A percentile compares a stretch with the other conserved stretches of the same genome.
phyloP scores from a whole-genome alignment of 2,113 vertebrate genomes.

The Aptenodytes forsteri region DNA sequence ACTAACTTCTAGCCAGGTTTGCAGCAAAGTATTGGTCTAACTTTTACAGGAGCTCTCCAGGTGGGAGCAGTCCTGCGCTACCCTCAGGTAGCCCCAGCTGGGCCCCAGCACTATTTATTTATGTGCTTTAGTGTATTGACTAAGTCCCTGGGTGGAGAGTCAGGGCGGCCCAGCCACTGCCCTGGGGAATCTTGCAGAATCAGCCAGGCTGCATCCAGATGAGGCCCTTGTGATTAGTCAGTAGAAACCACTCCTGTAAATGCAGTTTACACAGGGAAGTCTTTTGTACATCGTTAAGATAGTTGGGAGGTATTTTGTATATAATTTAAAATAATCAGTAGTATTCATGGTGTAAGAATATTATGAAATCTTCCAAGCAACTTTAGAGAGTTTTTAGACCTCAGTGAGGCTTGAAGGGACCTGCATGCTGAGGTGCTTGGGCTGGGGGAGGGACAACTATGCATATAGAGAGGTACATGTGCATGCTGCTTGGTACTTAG shows the following conservation, averaged over 20 bases:
- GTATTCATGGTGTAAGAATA: neutral
- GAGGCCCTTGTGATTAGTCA: too few species aligned
- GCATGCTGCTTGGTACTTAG: neutral
- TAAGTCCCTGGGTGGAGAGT: neutral
- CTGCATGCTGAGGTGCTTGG: neutral
- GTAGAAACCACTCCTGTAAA: neutral
- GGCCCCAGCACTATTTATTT: neutral
- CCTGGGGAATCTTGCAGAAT: neutral
- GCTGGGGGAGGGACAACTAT: neutral
- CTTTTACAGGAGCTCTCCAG: neutral
- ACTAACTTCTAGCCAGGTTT: neutral
- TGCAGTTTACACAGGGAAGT: neutral
- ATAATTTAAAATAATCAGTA: neutral
- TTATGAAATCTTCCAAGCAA: neutral
- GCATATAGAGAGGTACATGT: too few species aligned
- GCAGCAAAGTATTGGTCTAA: neutral
- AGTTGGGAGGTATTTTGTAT: too few species aligned
- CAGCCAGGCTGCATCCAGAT: neutral
- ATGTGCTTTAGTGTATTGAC: neutral
- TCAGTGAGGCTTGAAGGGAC: neutral
- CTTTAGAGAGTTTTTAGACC: neutral
- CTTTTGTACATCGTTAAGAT: neutral
- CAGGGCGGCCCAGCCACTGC: too few species aligned
- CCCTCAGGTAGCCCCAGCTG: too few species aligned
- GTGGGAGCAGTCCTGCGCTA: too few species aligned